Evolutionary conservation across 2,113 vertebrate genomes (phyloP).

Genomic region (Aptenodytes patagonicus): DNA sequence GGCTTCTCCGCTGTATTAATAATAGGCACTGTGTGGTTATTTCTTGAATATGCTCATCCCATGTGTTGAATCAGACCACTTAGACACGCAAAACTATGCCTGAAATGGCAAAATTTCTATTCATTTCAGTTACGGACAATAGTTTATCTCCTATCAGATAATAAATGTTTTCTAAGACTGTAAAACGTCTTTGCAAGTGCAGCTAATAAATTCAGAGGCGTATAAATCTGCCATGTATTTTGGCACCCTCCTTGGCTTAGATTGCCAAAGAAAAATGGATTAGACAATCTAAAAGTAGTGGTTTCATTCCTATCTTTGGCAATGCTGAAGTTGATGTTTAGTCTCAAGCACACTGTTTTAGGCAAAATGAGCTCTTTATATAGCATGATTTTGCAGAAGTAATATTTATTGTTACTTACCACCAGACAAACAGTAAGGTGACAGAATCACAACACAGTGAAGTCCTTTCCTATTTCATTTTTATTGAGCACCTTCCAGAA

Average conservation of each 20-base stretch:
- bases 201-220: constrained; percentile 2
- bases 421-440: not conserved
- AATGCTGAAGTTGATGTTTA: not conserved
- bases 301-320: constrained; percentile 11
- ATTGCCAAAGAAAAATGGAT: not conserved
- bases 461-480: not conserved
- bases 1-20: not conserved
- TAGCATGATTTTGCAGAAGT: not conserved
- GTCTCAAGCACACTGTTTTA: not conserved
- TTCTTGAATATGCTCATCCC: not conserved
- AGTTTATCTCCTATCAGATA: not conserved
- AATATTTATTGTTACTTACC: not conserved
- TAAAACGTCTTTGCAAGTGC: not conserved
- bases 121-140: not conserved
- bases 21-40: not conserved
- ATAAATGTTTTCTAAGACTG: not conserved
- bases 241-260: not conserved
- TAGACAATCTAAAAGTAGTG: not conserved
- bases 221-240: constrained; percentile 21
- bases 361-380: not conserved
- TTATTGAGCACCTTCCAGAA: not conserved
- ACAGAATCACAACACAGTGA: not conserved
- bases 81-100: not conserved
- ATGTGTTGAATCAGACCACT: not conserved
- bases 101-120: not conserved